These are phyloP conservation scores for Micrasema minimum DNA, from an alignment of 1,140 invertebrate genomes.

Conservation along the genomic window DNA sequence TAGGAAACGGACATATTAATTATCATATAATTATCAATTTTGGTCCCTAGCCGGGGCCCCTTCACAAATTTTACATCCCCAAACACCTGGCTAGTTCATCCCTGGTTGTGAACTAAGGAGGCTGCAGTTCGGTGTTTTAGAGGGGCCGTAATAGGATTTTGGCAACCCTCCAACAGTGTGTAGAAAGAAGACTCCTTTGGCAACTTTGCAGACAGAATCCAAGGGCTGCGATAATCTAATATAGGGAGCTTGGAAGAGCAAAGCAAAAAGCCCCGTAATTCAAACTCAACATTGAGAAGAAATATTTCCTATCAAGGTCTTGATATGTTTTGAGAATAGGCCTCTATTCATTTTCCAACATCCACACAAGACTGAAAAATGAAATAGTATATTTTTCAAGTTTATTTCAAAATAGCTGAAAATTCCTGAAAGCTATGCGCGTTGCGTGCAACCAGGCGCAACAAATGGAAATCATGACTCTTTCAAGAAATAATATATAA, in stretches of 20 bases:
- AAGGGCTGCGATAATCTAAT: neutral
- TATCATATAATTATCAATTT: neutral
- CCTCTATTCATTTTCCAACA: neutral
- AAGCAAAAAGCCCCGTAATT: no score
- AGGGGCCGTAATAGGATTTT: neutral
- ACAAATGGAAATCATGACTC: no score
- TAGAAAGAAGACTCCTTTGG: constrained; percentile 7
- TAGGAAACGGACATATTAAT: neutral
- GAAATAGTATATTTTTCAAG: no score
- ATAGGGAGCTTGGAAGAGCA: no score
- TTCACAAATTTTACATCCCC: neutral
- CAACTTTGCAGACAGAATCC: constrained; percentile 21
- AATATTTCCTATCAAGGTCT: neutral
- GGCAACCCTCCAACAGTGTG: neutral
- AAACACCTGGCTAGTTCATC: neutral
- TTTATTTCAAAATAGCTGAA: no score
- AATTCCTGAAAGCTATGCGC: no score
- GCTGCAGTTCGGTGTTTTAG: neutral
- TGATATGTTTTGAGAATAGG: neutral
- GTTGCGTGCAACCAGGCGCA: no score
- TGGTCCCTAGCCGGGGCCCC: neutral
- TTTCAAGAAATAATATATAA: no score
- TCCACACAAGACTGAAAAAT: neutral
- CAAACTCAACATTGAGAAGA: no score
- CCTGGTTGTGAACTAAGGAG: neutral